Percentiles rank a stretch among this genome's conserved stretches.
Conservation (phyloP, 1,140 invertebrate genomes). For the Scylla paramamosain region DNA sequence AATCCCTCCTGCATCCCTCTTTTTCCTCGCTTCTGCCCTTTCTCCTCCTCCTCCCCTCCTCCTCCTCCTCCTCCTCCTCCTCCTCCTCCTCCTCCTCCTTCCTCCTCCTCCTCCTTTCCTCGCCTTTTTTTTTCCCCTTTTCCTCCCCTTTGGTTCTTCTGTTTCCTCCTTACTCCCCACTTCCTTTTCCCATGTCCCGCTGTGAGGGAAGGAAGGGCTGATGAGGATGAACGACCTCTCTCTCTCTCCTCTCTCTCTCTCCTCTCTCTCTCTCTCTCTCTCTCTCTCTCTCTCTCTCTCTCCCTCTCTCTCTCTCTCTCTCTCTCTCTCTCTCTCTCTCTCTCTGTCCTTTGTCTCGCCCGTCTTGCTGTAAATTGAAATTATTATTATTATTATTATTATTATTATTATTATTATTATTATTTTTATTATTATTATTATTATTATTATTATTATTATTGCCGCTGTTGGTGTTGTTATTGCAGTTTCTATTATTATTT, state of each 20-base stretch:
- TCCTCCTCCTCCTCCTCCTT: not conserved
- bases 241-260: not conserved
- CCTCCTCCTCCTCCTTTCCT: not conserved
- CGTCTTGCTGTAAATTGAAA: not conserved
- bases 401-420: constrained; percentile 2
- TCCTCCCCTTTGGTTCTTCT: not conserved
- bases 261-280: constrained; percentile 11
- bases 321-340: constrained; percentile 10
- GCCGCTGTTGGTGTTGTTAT: not conserved
- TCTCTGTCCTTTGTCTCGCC: not conserved
- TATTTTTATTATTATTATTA: constrained; percentile 15
- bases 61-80: not conserved
- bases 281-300: constrained; percentile 20
- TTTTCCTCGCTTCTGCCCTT: not conserved
- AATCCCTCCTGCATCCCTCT: not conserved
- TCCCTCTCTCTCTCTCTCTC: constrained; percentile 19
- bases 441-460: constrained; percentile 17
- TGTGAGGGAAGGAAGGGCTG: no score
- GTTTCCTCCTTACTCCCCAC: no score
- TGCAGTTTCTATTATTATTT: not conserved
- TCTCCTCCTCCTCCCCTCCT: not conserved
- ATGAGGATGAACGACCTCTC: not conserved
- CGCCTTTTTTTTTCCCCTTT: not conserved
- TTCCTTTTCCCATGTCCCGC: no score
- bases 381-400: constrained; percentile 1